These are phyloP conservation scores for Meteorus cinctellus DNA, from an alignment of 2,888 invertebrate species.

Conservation along the genomic window DNA sequence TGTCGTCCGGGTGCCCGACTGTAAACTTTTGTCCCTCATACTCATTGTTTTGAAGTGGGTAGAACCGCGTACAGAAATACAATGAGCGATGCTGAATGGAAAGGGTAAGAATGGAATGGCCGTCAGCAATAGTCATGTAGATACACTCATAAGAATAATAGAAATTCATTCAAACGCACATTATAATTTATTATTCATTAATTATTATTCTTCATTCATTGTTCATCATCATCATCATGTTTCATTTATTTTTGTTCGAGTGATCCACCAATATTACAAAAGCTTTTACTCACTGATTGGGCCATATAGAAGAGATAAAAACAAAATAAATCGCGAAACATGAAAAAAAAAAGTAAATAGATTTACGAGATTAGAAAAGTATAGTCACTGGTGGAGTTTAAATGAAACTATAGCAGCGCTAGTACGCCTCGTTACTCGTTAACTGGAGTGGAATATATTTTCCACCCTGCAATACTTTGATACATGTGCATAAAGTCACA, in stretches of 20 bases:
- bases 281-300: constrained; percentile 18
- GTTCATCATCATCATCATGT: too few relatives aligned
- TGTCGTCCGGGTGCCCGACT: constrained; percentile 48
- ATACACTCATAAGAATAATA: not conserved
- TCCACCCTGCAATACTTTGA: constrained; percentile 36
- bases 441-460: constrained; percentile 52
- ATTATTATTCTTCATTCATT: too few relatives aligned
- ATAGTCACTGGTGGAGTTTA: constrained; percentile 45
- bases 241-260: too few relatives aligned
- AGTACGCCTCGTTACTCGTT: constrained; percentile 52
- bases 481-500: constrained; percentile 19
- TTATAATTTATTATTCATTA: too few relatives aligned
- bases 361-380: constrained; percentile 50
- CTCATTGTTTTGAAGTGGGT: constrained; percentile 63
- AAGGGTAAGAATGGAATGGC: not conserved
- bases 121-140: not conserved
- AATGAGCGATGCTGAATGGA: constrained; percentile 7
- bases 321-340: constrained; percentile 18
- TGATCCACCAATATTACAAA: not conserved
- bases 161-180: too few relatives aligned
- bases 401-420: constrained; percentile 49
- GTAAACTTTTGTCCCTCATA: constrained; percentile 60
- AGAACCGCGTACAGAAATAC: constrained; percentile 22
- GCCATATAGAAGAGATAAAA: constrained; percentile 4
- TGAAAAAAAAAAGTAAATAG: constrained; percentile 23